Evolutionary conservation across 23 tunicate genomes (phyloP).

Genomic region (Corella eumyota): DNA sequence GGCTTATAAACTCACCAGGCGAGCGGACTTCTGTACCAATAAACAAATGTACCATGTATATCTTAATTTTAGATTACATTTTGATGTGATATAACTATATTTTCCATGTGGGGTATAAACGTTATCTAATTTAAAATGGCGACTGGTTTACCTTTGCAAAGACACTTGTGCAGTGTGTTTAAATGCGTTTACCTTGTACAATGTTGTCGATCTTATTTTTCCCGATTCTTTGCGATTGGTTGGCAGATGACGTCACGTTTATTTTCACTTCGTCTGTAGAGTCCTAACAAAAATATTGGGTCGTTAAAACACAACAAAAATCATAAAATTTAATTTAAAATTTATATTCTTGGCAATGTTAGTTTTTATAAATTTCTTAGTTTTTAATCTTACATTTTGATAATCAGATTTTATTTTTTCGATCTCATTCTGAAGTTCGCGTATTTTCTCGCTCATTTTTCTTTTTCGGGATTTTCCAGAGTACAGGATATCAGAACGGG

Average conservation of each 20-base stretch:
- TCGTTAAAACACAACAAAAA: no score
- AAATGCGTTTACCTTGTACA: constrained; percentile 13
- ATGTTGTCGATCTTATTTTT: constrained; percentile 19
- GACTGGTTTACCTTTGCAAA: neutral
- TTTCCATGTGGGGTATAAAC: neutral
- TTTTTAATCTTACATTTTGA: no score
- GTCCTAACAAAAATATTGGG: neutral
- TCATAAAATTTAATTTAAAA: no score
- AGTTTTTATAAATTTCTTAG: no score
- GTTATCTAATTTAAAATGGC: neutral
- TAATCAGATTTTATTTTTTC: neutral
- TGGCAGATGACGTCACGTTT: neutral
- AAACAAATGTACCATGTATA: no score
- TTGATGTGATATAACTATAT: no score
- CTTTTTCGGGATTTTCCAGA: no score
- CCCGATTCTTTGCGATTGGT: neutral
- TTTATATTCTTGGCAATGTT: no score
- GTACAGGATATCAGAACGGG: no score
- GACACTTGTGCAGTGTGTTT: neutral
- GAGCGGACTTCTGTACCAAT: constrained; percentile 30
- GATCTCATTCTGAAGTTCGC: neutral
- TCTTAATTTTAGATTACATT: no score
- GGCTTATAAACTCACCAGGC: constrained; percentile 37
- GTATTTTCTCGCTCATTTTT: neutral
- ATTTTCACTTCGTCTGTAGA: neutral